A percentile compares a stretch with the other conserved stretches of the same genome.
These are phyloP conservation scores for Bombus superbus DNA, from an alignment of 1,140 invertebrate species.

Conservation along the genomic window DNA sequence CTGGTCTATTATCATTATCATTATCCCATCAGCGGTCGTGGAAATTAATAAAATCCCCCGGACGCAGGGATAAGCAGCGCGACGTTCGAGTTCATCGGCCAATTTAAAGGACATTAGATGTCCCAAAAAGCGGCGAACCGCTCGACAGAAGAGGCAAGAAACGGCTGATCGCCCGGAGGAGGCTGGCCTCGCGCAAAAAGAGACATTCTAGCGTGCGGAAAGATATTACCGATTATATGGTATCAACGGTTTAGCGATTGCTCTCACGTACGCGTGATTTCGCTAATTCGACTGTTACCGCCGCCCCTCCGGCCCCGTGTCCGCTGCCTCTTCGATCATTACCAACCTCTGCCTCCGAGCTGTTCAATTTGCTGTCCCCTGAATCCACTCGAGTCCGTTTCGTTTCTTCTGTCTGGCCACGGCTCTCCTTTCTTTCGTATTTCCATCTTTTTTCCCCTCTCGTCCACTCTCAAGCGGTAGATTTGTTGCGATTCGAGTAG, in stretches of 20 bases:
- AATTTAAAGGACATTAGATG: slow-evolving; percentile 51
- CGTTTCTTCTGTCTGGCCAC: background rate
- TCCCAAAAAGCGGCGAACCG: slow-evolving; percentile 3
- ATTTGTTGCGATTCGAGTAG: background rate
- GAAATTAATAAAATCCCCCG: slow-evolving; percentile 16
- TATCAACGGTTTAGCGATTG: slow-evolving; percentile 50
- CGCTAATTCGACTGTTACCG: slow-evolving; percentile 55
- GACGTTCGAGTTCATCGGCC: slow-evolving; percentile 37
- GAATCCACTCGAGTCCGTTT: background rate
- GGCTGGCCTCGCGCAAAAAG: slow-evolving; percentile 32
- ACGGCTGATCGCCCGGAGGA: slow-evolving; percentile 31
- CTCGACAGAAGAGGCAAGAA: slow-evolving; percentile 12
- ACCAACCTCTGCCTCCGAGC: slow-evolving; percentile 38
- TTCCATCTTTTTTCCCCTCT: background rate
- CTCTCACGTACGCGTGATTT: slow-evolving; percentile 47
- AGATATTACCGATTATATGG: slow-evolving; percentile 53
- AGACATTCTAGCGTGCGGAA: slow-evolving; percentile 52
- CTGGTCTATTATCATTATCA: slow-evolving; percentile 22
- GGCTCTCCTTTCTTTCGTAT: background rate
- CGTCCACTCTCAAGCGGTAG: background rate
- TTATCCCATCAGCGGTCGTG: slow-evolving; percentile 22
- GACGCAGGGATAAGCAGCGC: background rate
- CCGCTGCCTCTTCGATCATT: slow-evolving; percentile 38
- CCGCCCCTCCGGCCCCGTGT: background rate
- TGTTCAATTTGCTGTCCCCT: slow-evolving; percentile 14